Evolutionary conservation across 2,797 vertebrate genomes (phyloP).

Genomic region (Sebastes diploproa): DNA sequence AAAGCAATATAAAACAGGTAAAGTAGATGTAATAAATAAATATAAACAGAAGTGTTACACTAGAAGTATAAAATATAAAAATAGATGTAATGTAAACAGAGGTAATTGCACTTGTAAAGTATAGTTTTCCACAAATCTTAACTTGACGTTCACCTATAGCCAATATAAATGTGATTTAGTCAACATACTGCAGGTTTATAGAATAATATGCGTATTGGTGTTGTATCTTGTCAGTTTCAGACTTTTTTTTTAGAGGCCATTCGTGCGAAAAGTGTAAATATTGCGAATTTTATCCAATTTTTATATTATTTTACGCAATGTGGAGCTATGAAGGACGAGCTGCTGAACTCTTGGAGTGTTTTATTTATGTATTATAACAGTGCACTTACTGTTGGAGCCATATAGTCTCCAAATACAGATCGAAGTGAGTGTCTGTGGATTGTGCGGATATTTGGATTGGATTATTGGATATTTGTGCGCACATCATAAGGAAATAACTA

Average conservation of each 20-base stretch:
- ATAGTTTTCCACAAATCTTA: background rate
- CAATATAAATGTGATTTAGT: no score
- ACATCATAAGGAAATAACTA: background rate
- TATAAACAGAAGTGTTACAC: no score
- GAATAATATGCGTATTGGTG: background rate
- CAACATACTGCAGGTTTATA: background rate
- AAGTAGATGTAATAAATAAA: no score
- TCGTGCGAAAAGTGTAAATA: background rate
- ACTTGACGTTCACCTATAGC: background rate
- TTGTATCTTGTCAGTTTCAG: background rate
- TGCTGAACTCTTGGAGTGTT: background rate
- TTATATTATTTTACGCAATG: background rate
- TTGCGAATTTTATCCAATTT: background rate
- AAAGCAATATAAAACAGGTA: no score
- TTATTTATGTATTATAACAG: background rate
- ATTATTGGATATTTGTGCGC: background rate
- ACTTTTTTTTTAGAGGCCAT: background rate
- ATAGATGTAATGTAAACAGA: no score
- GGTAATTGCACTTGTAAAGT: no score
- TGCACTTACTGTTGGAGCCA: background rate
- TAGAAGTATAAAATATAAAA: no score
- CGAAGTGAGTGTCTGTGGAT: background rate
- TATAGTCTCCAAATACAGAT: background rate
- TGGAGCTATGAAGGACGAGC: background rate
- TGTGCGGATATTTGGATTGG: no score